Conservation (phyloP, 2,888 invertebrate species). For the Podabrus alpinus region DNA sequence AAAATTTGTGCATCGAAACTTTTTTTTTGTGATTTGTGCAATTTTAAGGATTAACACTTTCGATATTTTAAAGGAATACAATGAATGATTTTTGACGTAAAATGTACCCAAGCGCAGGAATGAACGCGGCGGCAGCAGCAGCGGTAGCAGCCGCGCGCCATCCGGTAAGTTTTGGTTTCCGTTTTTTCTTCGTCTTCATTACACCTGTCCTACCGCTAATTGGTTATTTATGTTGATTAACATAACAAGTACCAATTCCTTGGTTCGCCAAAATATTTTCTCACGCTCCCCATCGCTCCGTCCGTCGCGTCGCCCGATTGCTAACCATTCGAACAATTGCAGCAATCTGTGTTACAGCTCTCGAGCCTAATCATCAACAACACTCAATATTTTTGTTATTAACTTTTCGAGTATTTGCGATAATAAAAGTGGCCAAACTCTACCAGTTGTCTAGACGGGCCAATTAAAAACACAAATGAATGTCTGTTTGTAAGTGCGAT, state of each 20-base stretch:
- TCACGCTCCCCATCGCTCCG: background rate
- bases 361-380: background rate
- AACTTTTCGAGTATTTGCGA: background rate
- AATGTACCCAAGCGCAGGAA: slow-evolving; percentile 87
- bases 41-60: background rate
- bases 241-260: background rate
- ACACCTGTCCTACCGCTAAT: background rate
- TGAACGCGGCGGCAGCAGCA: slow-evolving; percentile 82
- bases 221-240: background rate
- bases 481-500: background rate
- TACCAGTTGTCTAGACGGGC: background rate
- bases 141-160: slow-evolving; percentile 85
- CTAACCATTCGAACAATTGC: background rate
- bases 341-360: background rate
- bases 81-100: slow-evolving; percentile 56
- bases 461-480: background rate
- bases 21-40: background rate
- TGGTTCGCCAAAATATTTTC: background rate
- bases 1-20: background rate
- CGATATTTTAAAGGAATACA: slow-evolving; percentile 30
- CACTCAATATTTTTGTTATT: background rate
- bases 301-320: background rate
- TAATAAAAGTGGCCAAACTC: background rate
- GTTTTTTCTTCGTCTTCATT: slow-evolving; percentile 7
- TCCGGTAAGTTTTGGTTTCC: slow-evolving; percentile 68